Conservation (phyloP, 2,888 invertebrate species). For the Brenthis daphne region DNA sequence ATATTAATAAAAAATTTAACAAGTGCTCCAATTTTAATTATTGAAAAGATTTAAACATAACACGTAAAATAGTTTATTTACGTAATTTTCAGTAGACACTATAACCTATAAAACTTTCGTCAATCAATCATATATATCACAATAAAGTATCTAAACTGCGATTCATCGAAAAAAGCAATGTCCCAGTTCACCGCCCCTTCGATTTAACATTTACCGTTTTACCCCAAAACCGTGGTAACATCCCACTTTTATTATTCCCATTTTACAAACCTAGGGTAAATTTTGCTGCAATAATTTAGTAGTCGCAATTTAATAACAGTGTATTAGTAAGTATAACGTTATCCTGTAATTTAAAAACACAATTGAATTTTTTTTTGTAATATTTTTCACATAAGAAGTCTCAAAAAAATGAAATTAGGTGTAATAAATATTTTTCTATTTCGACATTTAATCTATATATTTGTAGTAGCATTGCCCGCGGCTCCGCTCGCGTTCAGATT, state of each 20-base stretch:
- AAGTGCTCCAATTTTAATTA: neutral
- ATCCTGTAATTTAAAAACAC: too few relatives aligned
- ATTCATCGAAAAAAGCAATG: slow-evolving; percentile 44
- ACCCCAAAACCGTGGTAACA: slow-evolving; percentile 58
- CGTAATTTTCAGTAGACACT: neutral
- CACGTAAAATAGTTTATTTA: slow-evolving; percentile 2
- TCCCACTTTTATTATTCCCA: slow-evolving; percentile 49
- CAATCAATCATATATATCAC: slow-evolving; percentile 20
- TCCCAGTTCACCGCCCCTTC: slow-evolving; percentile 54
- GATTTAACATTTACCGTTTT: slow-evolving; percentile 50
- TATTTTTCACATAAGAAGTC: too few relatives aligned
- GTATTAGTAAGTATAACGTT: neutral
- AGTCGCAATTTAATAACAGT: slow-evolving; percentile 1
- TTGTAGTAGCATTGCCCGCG: too few relatives aligned
- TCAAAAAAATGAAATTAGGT: too few relatives aligned
- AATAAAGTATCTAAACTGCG: slow-evolving; percentile 12
- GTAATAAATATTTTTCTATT: too few relatives aligned
- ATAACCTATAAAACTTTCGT: slow-evolving; percentile 11
- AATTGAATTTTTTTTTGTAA: too few relatives aligned
- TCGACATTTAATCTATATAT: too few relatives aligned
- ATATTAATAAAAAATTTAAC: too few relatives aligned
- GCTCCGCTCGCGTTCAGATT: too few relatives aligned
- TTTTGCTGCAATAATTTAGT: slow-evolving; percentile 32
- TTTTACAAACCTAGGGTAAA: slow-evolving; percentile 40
- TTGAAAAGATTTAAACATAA: neutral